Conservation (phyloP, 2,888 invertebrate species). For the Drosophila phalerata region DNA sequence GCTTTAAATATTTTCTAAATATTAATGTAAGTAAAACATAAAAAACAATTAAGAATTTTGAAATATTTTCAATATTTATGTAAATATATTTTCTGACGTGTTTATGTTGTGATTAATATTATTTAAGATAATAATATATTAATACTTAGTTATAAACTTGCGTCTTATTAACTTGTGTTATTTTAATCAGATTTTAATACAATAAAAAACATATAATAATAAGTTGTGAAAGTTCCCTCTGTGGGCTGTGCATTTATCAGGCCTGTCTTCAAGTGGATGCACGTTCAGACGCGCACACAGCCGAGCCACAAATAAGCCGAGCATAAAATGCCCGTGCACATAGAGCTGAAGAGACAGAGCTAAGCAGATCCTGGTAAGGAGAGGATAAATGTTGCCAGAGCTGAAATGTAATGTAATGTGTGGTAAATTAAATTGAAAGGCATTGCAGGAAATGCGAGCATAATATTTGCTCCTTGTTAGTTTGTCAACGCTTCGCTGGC, state of each 20-base stretch:
- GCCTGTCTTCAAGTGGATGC: slow-evolving; percentile 36
- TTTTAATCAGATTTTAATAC: not conserved
- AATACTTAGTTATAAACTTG: too few species aligned
- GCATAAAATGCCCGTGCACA: slow-evolving; percentile 70
- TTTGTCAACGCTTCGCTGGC: slow-evolving; percentile 69
- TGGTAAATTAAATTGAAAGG: slow-evolving; percentile 77
- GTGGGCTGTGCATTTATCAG: slow-evolving; percentile 34
- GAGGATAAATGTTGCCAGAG: slow-evolving; percentile 43
- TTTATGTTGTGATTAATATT: too few species aligned
- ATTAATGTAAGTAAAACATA: too few species aligned
- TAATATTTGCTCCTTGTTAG: slow-evolving; percentile 81
- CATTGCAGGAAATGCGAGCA: slow-evolving; percentile 67
- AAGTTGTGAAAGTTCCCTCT: not conserved
- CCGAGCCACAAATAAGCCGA: slow-evolving; percentile 70
- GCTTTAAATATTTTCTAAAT: too few species aligned
- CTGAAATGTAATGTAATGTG: slow-evolving; percentile 54
- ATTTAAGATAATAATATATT: too few species aligned
- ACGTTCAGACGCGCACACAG: slow-evolving; percentile 21
- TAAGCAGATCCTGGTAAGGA: slow-evolving; percentile 27
- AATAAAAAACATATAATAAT: not conserved
- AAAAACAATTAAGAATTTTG: too few species aligned
- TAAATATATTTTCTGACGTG: too few species aligned
- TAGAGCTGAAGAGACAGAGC: slow-evolving; percentile 7
- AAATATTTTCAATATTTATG: too few species aligned
- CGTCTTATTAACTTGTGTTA: too few species aligned